A percentile compares a stretch with the other conserved stretches of the same genome.
These are phyloP conservation scores for Keiferia lycopersicella DNA, from an alignment of 2,888 invertebrate species.

Conservation along the genomic window DNA sequence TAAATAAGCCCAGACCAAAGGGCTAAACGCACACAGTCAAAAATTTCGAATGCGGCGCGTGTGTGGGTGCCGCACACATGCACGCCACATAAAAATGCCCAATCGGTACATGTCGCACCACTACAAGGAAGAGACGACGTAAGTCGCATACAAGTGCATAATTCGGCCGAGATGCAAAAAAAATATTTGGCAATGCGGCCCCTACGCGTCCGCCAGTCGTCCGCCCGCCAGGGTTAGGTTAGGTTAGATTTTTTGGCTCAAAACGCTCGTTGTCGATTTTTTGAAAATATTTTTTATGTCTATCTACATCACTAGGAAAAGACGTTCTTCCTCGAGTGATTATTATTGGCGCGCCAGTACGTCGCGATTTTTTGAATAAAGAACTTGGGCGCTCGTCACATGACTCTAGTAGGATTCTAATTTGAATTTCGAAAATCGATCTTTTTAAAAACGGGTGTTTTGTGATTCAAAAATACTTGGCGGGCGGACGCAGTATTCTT, in stretches of 20 bases:
- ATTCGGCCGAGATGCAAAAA: slow-evolving; percentile 82
- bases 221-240: slow-evolving; percentile 81
- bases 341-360: slow-evolving; percentile 64
- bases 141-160: slow-evolving; percentile 82
- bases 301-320: slow-evolving; percentile 67
- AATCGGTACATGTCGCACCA: slow-evolving; percentile 79
- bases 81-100: slow-evolving; percentile 71
- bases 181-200: slow-evolving; percentile 82
- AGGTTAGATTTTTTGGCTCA: slow-evolving; percentile 82
- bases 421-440: slow-evolving; percentile 54
- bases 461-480: slow-evolving; percentile 45
- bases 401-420: slow-evolving; percentile 60
- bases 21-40: slow-evolving; percentile 65
- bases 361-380: slow-evolving; percentile 72
- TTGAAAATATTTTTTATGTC: slow-evolving; percentile 70
- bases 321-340: slow-evolving; percentile 63
- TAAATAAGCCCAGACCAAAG: slow-evolving; percentile 70
- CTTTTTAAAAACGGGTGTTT: slow-evolving; percentile 59
- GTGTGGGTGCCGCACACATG: slow-evolving; percentile 75
- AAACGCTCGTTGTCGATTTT: slow-evolving; percentile 78
- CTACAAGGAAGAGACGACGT: slow-evolving; percentile 80
- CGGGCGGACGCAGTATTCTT: slow-evolving; percentile 55
- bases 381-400: slow-evolving; percentile 55
- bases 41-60: slow-evolving; percentile 61
- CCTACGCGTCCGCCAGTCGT: slow-evolving; percentile 80